These are phyloP conservation scores for Pagetopsis macropterus DNA, from an alignment of 2,797 vertebrate species.

Conservation along the genomic window DNA sequence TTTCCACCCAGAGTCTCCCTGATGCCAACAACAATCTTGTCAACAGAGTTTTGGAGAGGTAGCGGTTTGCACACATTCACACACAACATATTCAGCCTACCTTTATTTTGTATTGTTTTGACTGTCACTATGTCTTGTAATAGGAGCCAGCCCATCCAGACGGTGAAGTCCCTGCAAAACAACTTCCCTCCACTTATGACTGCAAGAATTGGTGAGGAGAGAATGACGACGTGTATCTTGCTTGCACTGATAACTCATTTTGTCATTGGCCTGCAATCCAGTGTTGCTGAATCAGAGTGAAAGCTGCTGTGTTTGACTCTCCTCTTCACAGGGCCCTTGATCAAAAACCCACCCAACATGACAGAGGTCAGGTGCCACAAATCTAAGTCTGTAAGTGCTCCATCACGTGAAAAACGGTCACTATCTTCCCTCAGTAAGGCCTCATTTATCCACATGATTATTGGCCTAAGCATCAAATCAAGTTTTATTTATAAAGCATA, in stretches of 20 bases:
- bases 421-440: not conserved
- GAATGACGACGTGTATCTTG: not conserved
- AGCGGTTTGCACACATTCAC: not conserved
- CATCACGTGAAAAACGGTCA: not conserved
- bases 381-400: constrained; percentile 58
- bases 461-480: not conserved
- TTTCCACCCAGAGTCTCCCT: constrained; percentile 50
- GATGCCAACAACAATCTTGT: constrained; percentile 60
- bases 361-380: constrained; percentile 39
- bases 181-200: not conserved
- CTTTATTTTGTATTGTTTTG: not conserved
- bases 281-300: not conserved
- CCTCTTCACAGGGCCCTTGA: constrained; percentile 36
- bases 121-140: constrained; percentile 15
- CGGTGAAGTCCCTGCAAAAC: constrained; percentile 3
- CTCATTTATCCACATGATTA: not conserved
- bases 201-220: constrained; percentile 41
- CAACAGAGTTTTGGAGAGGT: constrained; percentile 53
- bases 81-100: not conserved
- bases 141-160: constrained; percentile 40
- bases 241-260: not conserved
- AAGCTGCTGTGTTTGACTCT: not conserved
- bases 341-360: constrained; percentile 7
- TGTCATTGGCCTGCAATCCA: not conserved
- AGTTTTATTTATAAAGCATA: too few species aligned